phyloP scores from a whole-genome alignment of 2,113 vertebrate species.

The Dipodomys spectabilis region DNA sequence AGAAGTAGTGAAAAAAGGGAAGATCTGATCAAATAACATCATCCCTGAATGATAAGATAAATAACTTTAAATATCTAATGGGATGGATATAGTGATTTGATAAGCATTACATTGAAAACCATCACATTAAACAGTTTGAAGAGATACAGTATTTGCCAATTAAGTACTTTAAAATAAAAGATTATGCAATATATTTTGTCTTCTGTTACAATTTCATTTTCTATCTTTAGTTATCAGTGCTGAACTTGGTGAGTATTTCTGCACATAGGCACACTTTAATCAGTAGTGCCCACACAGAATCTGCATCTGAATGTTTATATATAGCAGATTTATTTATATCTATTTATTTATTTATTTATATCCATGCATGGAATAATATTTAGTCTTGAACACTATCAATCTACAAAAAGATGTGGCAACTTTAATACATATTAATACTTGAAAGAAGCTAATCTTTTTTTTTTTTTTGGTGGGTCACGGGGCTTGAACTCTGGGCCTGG shows the following conservation, averaged over 20 bases:
- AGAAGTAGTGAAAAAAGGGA: neutral
- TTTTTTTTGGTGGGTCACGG: no score
- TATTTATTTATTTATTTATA: no score
- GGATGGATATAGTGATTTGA: neutral
- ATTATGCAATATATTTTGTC: neutral
- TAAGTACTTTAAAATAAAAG: neutral
- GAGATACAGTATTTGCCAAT: neutral
- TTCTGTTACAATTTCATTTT: neutral
- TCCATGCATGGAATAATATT: neutral
- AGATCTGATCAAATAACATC: neutral
- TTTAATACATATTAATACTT: neutral
- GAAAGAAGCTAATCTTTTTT: neutral
- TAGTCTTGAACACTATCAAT: neutral
- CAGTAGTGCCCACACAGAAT: neutral
- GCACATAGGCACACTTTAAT: neutral
- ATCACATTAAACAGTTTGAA: neutral
- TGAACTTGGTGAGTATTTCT: neutral
- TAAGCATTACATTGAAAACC: neutral
- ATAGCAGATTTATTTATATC: constrained; percentile 32
- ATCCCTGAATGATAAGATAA: neutral
- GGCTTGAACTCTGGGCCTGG: no score
- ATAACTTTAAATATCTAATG: no score
- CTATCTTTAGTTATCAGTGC: no score
- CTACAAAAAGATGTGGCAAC: neutral
- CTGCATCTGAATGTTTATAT: neutral